Evolutionary conservation across 1,140 invertebrate species (phyloP).

Genomic region (Drosophila athabasca): DNA sequence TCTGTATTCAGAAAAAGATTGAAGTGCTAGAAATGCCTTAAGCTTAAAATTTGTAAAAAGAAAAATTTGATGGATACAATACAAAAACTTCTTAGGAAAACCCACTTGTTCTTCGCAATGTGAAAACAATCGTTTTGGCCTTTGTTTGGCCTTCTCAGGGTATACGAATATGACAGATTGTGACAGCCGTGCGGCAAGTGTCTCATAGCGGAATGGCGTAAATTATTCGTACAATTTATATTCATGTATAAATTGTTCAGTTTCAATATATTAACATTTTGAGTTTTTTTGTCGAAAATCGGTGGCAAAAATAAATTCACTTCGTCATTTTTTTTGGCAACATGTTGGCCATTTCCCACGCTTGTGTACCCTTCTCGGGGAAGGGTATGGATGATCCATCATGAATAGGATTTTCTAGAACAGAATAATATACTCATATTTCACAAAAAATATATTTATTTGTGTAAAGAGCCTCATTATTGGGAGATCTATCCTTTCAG

Average conservation of each 20-base stretch:
- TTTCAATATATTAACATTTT: constrained; percentile 57
- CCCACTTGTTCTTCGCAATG: constrained; percentile 39
- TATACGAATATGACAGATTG: constrained; percentile 58
- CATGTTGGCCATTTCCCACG: constrained; percentile 67
- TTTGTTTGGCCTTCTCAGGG: constrained; percentile 69
- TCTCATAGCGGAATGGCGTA: constrained; percentile 35
- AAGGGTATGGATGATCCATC: background rate
- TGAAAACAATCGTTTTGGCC: constrained; percentile 39
- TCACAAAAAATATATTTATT: no score
- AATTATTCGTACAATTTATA: constrained; percentile 42
- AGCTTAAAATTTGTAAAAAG: background rate
- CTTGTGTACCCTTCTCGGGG: constrained; percentile 22
- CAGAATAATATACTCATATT: no score
- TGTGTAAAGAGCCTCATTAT: no score
- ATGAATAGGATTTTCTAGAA: background rate
- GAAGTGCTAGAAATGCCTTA: background rate
- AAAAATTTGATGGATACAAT: constrained; percentile 15
- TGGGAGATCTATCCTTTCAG: no score
- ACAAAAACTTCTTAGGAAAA: constrained; percentile 42
- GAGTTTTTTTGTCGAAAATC: constrained; percentile 29
- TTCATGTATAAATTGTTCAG: constrained; percentile 56
- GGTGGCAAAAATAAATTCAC: constrained; percentile 65
- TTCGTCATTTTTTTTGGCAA: constrained; percentile 73
- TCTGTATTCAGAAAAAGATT: background rate
- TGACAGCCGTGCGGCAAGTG: constrained; percentile 76